These are phyloP conservation scores for Leptobrachium leishanense DNA, from an alignment of 2,113 vertebrate species.

Conservation along the genomic window DNA sequence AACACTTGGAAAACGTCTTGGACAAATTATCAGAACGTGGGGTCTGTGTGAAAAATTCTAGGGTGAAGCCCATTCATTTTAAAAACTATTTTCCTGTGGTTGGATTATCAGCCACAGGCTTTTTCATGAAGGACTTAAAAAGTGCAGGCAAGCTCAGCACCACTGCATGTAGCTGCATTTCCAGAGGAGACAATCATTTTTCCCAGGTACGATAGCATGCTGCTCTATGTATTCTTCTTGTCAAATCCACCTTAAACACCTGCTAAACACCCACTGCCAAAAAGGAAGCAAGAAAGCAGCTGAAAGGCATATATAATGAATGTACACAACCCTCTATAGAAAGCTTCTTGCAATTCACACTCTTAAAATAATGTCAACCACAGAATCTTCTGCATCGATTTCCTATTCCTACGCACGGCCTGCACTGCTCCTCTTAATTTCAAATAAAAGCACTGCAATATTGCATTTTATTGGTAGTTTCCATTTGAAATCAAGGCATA, in stretches of 20 bases:
- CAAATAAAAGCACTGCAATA: slow-evolving; percentile 65
- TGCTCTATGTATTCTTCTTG: too few relatives aligned
- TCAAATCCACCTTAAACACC: slow-evolving; percentile 1
- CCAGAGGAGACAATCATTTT: background rate
- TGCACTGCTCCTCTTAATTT: slow-evolving; percentile 62
- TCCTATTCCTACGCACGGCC: background rate
- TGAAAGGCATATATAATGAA: slow-evolving; percentile 83
- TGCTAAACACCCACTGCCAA: slow-evolving; percentile 35
- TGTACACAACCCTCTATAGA: slow-evolving; percentile 61
- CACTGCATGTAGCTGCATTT: background rate
- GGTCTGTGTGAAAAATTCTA: too few relatives aligned
- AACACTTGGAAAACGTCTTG: too few relatives aligned
- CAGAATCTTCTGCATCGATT: slow-evolving; percentile 9
- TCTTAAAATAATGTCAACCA: slow-evolving; percentile 53
- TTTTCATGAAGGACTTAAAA: background rate
- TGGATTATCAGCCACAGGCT: background rate
- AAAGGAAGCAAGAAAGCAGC: slow-evolving; percentile 77
- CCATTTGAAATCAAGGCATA: slow-evolving; percentile 69
- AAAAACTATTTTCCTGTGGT: background rate
- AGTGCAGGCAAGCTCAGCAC: background rate
- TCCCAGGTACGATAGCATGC: slow-evolving; percentile 16
- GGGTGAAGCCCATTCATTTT: too few relatives aligned
- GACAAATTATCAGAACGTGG: too few relatives aligned
- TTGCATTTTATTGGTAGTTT: slow-evolving; percentile 50
- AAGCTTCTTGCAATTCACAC: slow-evolving; percentile 55